Base-by-base conservation (phyloP, 2,113 vertebrate genomes). In the Percopsis transmontana region DNA sequence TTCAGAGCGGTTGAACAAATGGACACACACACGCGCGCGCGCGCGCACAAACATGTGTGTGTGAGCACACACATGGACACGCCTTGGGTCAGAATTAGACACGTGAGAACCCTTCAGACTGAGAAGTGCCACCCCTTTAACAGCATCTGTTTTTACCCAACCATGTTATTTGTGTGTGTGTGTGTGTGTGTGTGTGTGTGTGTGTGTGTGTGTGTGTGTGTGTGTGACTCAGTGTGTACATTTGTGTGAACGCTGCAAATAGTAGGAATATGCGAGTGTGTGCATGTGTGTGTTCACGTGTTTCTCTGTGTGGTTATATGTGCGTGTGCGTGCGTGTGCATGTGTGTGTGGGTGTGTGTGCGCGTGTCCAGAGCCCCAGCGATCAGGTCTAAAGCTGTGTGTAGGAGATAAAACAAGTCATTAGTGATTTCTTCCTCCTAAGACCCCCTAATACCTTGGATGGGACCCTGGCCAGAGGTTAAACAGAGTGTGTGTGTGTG, bases 381-480 rank as follows among this genome's bases (percentile, higher is more conserved):
- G 82, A 88, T 87, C 82, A 86, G 67, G 79, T 87, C 80, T 79
- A 81, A 85, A 90, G 89, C 86, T 88, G 86, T 80, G 66, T 82
- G 41, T 88, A 66, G 67, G 58, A 86, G 87, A 90, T 87, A 89
- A 86, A 90, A 69, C 68, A 89, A 87, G 80, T 87, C 87, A 85
- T 88, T 89, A 86, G 84, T 85, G 72, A 87, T 80, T 86, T 86
- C 75, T 80, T 83, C 78, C 76, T 88, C 83, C 85, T 87, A 88
- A 89, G 87, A 86, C 77, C 80, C 81, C 60, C 55, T 83, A 87
- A 87, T 86, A 76, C 83, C 77, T 78, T 74, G 81, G 73, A 86
- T 87, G 81, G 85, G 81, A 87, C 85, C 77, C 82, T 71, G 69
- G 80, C 85, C 85, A 84, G 74, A 78, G 84, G 79, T 88, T 83